Evolutionary conservation across 1,140 invertebrate genomes (phyloP).

Genomic region (Drosophila auraria): DNA sequence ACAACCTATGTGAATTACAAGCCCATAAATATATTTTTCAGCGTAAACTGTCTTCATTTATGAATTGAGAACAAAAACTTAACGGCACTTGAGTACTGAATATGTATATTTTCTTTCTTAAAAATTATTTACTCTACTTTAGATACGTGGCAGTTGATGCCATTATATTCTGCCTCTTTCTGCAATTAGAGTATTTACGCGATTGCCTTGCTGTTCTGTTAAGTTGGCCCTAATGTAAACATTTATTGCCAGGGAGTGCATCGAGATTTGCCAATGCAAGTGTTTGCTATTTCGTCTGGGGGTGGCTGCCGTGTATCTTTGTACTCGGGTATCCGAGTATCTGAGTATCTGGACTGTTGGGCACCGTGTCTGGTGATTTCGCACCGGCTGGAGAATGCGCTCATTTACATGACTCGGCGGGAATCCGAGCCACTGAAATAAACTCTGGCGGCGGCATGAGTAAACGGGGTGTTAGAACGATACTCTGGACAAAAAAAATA

Average conservation of each 20-base stretch:
- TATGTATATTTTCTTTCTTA: background rate
- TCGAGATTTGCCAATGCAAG: conserved; percentile 32
- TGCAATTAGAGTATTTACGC: background rate
- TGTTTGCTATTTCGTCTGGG: conserved; percentile 36
- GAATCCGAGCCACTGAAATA: conserved; percentile 59
- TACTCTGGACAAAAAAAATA: conserved; percentile 22
- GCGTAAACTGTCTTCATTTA: background rate
- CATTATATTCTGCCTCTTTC: too few relatives aligned
- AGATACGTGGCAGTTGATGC: too few relatives aligned
- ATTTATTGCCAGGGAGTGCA: conserved; percentile 37
- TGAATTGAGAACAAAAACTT: conserved; percentile 11
- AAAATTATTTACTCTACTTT: too few relatives aligned
- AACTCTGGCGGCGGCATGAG: conserved; percentile 44
- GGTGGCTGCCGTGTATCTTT: conserved; percentile 15
- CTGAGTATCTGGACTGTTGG: conserved; percentile 1
- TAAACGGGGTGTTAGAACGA: conserved; percentile 49
- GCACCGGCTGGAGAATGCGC: conserved; percentile 53
- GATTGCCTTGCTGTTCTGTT: background rate
- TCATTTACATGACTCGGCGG: conserved; percentile 74
- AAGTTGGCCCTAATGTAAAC: background rate
- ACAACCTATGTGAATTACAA: background rate
- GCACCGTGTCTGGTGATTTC: conserved; percentile 24
- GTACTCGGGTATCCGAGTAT: conserved; percentile 1
- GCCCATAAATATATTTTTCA: background rate
- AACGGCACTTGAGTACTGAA: background rate